Base-by-base conservation (phyloP, 2,888 invertebrate species). In the Agapostemon virescens region DNA sequence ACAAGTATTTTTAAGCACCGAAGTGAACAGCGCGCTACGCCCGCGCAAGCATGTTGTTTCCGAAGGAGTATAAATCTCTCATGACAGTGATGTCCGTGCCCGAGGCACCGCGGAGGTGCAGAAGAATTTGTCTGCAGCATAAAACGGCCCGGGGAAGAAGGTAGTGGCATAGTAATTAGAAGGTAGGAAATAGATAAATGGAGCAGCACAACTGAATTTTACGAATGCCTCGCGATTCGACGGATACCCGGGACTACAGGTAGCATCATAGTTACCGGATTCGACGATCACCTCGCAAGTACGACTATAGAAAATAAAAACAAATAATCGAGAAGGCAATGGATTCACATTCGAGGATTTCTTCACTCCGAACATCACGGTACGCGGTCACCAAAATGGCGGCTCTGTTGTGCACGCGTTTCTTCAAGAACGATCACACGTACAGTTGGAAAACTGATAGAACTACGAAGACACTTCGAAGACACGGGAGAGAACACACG, bases 81-180 rank as follows among this genome's bases (percentile, higher is more conserved):
- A 76, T 85, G 89, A 90, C 90, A 90, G 88, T 90, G 90, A 91
- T 89, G 90, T 83, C 85, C 84, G 75, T 81, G 88, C 88, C 83
- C 64, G 81, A 68, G 87, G 88, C 86, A 80, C 38, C 72, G 63
- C 63, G 74, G 82, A 78, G 72, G 69, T 77, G 79, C 67, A 66
- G 77, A 76, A 82, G 84, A 85, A 85, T 87, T 67, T 81, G 77
- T 83, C 77, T 68, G 73, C 49, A 58, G 76, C 77, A 79, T 72
- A 75, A 79, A 79, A 74, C 58, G 69, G 69, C 74, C 40, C 63
- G 74, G 83, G 74, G 38, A 74, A 69, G 82, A 74, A 74, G 66
- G 61, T 74, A 80, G 79, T 82, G 84, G 81, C 78, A 66, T 75
- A 81, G 82, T 84, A 88, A 85, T 85, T 84, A 82, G 76, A 79